Conservation (phyloP, 2,888 invertebrate species). For the Catocala sponsa region DNA sequence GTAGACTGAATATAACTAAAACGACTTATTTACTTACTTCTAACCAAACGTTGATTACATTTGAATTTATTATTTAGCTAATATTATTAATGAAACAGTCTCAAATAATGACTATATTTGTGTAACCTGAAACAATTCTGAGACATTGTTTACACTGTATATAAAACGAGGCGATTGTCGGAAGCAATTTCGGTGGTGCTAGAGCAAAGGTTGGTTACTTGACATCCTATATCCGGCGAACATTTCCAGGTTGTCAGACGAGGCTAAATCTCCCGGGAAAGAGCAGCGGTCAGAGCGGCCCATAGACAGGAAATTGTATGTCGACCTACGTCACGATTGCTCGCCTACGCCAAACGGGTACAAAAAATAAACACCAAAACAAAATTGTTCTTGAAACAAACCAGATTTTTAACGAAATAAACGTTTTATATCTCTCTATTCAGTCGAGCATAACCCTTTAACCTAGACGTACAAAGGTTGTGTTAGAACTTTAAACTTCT, state of each 20-base stretch:
- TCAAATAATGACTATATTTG: neutral
- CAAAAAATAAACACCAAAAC: slow-evolving; percentile 55
- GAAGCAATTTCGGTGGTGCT: slow-evolving; percentile 76
- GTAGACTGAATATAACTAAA: too few species aligned
- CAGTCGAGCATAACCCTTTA: slow-evolving; percentile 24
- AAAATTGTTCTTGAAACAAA: slow-evolving; percentile 39
- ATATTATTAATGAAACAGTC: neutral
- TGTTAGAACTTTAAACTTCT: slow-evolving; percentile 10
- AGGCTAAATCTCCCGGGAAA: slow-evolving; percentile 73
- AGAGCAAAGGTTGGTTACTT: slow-evolving; percentile 71
- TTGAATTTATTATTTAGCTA: too few species aligned
- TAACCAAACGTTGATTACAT: too few species aligned
- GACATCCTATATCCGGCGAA: slow-evolving; percentile 82
- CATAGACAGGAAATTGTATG: slow-evolving; percentile 82
- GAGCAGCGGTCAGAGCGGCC: slow-evolving; percentile 75
- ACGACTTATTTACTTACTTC: too few species aligned
- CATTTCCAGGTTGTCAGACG: slow-evolving; percentile 78
- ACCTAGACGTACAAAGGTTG: slow-evolving; percentile 19
- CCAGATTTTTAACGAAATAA: slow-evolving; percentile 32
- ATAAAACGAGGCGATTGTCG: slow-evolving; percentile 56
- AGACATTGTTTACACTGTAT: slow-evolving; percentile 14
- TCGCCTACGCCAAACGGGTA: slow-evolving; percentile 49
- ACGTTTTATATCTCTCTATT: slow-evolving; percentile 24
- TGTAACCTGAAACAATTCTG: neutral
- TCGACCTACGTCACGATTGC: slow-evolving; percentile 78